phyloP scores from a whole-genome alignment of 2,113 vertebrate species.

The Onychostoma macrolepis region DNA sequence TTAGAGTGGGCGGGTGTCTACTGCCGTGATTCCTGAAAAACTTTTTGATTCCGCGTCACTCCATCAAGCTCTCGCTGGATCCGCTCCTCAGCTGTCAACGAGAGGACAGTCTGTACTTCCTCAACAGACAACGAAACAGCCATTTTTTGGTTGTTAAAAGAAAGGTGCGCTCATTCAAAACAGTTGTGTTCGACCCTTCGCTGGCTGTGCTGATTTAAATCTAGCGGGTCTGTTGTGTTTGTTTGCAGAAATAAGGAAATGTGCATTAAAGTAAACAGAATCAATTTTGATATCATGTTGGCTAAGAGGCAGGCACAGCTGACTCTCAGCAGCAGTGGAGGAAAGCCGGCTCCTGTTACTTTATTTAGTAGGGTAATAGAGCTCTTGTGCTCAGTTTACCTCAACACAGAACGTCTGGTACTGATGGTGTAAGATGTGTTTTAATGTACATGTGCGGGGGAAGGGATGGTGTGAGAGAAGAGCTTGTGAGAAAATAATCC shows the following conservation, averaged over 20 bases:
- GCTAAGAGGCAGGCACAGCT: not conserved
- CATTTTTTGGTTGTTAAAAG: no score
- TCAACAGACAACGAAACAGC: no score
- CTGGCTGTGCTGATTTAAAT: no score
- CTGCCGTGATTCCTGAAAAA: no score
- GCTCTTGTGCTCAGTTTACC: slow-evolving; percentile 10
- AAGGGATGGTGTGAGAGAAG: not conserved
- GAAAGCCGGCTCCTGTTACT: not conserved
- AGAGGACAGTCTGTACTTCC: no score
- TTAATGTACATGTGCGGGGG: not conserved
- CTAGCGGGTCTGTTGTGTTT: no score
- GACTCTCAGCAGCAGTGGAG: not conserved
- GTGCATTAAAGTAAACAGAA: not conserved
- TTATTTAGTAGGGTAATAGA: not conserved
- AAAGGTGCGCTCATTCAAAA: no score
- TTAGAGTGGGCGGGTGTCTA: no score
- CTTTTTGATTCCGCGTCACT: no score
- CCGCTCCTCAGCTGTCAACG: no score
- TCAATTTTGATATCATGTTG: not conserved
- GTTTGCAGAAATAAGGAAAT: not conserved
- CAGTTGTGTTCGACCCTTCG: no score
- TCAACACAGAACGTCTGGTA: not conserved
- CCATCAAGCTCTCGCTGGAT: no score
- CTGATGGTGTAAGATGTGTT: not conserved
- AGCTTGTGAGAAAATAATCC: slow-evolving; percentile 29